Percentiles rank a stretch among this genome's conserved stretches.
Evolutionary conservation across 1,140 invertebrate species (phyloP).

Genomic region (Orchestia grillus): DNA sequence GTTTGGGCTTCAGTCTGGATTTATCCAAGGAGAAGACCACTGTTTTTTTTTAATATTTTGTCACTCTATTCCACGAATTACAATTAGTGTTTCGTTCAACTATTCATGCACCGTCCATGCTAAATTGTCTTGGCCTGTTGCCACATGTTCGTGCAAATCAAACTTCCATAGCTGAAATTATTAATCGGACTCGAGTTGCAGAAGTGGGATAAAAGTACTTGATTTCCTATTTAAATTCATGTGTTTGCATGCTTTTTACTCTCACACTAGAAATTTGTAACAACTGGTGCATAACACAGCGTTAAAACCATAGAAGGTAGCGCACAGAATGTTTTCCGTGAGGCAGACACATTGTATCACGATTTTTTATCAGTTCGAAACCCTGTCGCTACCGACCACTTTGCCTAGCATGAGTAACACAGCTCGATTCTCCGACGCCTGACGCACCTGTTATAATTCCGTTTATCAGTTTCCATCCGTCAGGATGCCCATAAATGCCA

Average conservation of each 20-base stretch:
- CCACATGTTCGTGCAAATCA: too few species aligned
- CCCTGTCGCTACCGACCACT: not conserved
- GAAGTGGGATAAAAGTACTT: too few species aligned
- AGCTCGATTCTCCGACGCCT: not conserved
- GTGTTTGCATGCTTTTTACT: not conserved
- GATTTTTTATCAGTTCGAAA: not conserved
- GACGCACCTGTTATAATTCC: not conserved
- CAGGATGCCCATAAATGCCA: not conserved
- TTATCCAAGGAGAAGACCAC: not conserved
- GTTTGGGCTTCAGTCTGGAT: not conserved
- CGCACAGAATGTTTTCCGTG: not conserved
- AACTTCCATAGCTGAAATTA: too few species aligned
- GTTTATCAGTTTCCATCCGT: not conserved
- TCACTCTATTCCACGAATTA: not conserved
- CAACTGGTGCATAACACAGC: not conserved
- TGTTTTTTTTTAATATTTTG: not conserved
- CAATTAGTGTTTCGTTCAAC: not conserved
- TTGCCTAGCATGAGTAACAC: too few species aligned
- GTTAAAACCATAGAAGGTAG: not conserved
- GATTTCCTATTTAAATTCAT: not conserved
- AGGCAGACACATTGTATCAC: not conserved
- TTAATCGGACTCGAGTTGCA: too few species aligned
- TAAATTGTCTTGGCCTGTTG: not conserved
- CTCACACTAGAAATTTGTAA: not conserved
- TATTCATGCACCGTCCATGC: not conserved